Evolutionary conservation across 2,888 invertebrate species (phyloP).

Genomic region (Sesamia inferens): DNA sequence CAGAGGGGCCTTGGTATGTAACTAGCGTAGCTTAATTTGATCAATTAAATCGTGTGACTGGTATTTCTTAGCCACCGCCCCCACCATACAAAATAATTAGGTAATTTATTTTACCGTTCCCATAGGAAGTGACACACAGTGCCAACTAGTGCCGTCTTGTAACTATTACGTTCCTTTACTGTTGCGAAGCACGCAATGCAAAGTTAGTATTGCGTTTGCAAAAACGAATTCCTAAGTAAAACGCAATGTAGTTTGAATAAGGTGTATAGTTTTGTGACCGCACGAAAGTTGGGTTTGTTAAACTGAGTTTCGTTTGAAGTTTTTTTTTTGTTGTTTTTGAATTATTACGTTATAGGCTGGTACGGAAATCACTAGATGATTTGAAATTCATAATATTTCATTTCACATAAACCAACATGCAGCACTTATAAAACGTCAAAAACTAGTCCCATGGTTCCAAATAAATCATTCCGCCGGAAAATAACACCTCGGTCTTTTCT

Average conservation of each 20-base stretch:
- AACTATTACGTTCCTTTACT: slow-evolving; percentile 69
- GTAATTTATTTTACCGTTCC: slow-evolving; percentile 41
- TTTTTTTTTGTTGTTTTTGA: slow-evolving; percentile 35
- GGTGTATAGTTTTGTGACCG: slow-evolving; percentile 29
- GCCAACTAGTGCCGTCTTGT: slow-evolving; percentile 71
- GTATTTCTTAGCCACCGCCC: no score
- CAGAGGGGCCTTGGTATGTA: no score
- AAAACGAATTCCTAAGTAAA: slow-evolving; percentile 41
- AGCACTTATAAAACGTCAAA: no score
- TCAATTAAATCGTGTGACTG: no score
- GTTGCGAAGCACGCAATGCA: slow-evolving; percentile 64
- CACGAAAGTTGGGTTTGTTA: slow-evolving; percentile 15
- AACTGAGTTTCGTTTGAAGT: slow-evolving; percentile 24
- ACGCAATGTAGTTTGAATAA: slow-evolving; percentile 39
- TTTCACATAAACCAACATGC: no score
- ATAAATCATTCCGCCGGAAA: no score
- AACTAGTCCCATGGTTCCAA: no score
- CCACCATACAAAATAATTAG: slow-evolving; percentile 21
- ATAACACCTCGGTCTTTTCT: no score
- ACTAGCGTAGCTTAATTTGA: no score
- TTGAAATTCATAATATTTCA: not conserved
- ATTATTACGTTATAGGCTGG: slow-evolving; percentile 31
- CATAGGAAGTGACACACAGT: slow-evolving; percentile 71
- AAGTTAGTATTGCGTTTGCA: slow-evolving; percentile 45
- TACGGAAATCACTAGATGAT: slow-evolving; percentile 10